Base-by-base conservation (phyloP, 2,113 vertebrate genomes). In the Clarias gariepinus region DNA sequence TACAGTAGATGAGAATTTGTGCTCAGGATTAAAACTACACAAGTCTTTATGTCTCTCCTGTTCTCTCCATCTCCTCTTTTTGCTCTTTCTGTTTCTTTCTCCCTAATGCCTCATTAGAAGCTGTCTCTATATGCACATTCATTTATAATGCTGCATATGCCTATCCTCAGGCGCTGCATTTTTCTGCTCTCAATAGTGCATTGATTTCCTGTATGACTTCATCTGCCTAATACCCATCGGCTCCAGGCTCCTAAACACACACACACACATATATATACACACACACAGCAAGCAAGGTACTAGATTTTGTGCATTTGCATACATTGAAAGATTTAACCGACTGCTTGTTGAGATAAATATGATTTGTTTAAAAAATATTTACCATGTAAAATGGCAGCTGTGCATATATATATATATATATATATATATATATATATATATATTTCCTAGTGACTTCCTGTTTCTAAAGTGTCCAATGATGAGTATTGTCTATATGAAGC, bases 171-270 rank as follows among this genome's bases (percentile, higher is more conserved):
- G 90, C 90, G 83, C 89, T 92, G 90, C 90, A 83, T 89, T 87
- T 92, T 94, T 94, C 92, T 93, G 74, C 91, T 86, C 87, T 95
- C 92, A 93, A 93, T 95, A 95, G 91, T 93, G 93, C 92, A 96
- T 95, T 95, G 96, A 97, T 96, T 96, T 96, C 93, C 95, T 95
- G 93, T 94, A 93, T 96, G 96, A 95, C 95, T 95, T 95, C 96
- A 96, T 96, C 95, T 95, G 91, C 93, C 92, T 95, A 94, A 94
- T 95, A 96, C 94, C 94, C 91, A 92, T 90, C 93, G 91, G 94
- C 94, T 93, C 94, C 94, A 92, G 93, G 89, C 93, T 94, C 94
- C 92, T 93, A 95, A 95, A 93, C 95, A 93, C 94, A 93, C 92
- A 92, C 94, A 94, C 95, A 89, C 86, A 91, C 91, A 90, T 92